These are phyloP conservation scores for Zaprionus taronus DNA, from an alignment of 1,140 invertebrate species.

Conservation along the genomic window DNA sequence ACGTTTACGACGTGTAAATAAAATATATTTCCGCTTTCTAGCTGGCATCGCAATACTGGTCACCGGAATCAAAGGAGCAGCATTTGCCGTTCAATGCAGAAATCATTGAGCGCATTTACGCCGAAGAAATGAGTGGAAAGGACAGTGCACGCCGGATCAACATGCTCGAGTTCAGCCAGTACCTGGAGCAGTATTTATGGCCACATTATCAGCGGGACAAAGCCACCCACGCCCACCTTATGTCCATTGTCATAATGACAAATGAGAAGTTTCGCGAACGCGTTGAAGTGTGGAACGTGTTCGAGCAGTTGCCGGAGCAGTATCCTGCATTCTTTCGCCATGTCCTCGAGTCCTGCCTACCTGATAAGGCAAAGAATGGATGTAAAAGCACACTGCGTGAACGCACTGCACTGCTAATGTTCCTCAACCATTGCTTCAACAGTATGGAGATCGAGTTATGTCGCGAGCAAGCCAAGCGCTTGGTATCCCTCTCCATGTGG, in stretches of 20 bases:
- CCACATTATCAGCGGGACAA: conserved; percentile 92
- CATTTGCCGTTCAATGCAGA: conserved; percentile 89
- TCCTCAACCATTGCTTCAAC: conserved; percentile 98
- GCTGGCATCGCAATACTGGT: conserved; percentile 95
- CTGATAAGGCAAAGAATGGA: conserved; percentile 28
- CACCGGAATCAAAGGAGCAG: conserved; percentile 89
- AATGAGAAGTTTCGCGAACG: conserved; percentile 99
- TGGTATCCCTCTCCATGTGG: conserved; percentile 98
- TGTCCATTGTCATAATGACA: conserved; percentile 98
- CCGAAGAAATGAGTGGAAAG: conserved; percentile 91
- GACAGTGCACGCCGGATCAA: conserved; percentile 94
- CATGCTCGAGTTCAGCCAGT: conserved; percentile 98
- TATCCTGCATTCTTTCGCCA: conserved; percentile 95
- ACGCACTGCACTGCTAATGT: conserved; percentile 94
- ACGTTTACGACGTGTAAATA: conserved; percentile 23
- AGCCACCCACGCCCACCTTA: conserved; percentile 92
- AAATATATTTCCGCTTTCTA: conserved; percentile 81
- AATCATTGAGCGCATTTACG: conserved; percentile 93
- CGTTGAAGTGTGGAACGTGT: conserved; percentile 98
- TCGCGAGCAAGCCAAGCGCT: conserved; percentile 94
- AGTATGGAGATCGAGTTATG: conserved; percentile 98
- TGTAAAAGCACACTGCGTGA: conserved; percentile 88
- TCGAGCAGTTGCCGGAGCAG: conserved; percentile 91
- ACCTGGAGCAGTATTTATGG: conserved; percentile 98
- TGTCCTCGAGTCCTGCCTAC: conserved; percentile 88